Evolutionary conservation across 2,888 invertebrate genomes (phyloP), one percentile per base, ranked within the genome.

Genomic region (Exephanes ischioxanthus): DNA sequence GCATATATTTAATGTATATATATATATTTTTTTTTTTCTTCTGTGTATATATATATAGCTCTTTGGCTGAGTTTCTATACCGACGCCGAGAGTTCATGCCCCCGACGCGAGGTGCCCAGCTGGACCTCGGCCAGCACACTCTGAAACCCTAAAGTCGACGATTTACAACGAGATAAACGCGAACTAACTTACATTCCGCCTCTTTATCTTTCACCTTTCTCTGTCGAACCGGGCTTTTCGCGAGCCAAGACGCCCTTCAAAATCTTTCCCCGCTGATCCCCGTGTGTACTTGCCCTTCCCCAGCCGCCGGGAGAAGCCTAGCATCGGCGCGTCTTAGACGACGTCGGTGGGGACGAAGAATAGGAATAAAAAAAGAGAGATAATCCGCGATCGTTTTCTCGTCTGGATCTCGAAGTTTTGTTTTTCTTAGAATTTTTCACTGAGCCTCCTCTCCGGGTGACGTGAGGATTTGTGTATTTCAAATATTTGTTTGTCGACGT

Each of bases 121-220:
- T 82, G 82, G 82, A 82, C 61, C 51, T 63, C 51, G 63, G 76
- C 82, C 82, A 82, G 71, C 63, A 58, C 76, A 58, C 76, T 66
- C 53, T 16, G 48, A 55, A 48, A 26, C 77, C 51, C 71, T 55
- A 67, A 67, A 83, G 63, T 77, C 82, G 66, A 71, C 33, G 77
- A 77, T 83, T 83, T 72, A 81, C 81, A 76, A 72, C 77, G 77
- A 83, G 82, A 83, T 77, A 83, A 83, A 77, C 63, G 75, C 66
- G 66, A 76, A 48, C 75, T 51, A 48, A 78, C 61, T 61, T 45
- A 37, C 33, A 71, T 51, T 51, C 51, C 37, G 16, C 26, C 37
- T 41, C 37, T 22, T 26, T 37, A 14, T 48, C 41, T 16, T 30
- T 11, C 45, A 16, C 45, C 33, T 63, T 48, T 22, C 48, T 48